Base-by-base conservation (phyloP, 1,140 invertebrate species). In the Monochamus saltuarius region DNA sequence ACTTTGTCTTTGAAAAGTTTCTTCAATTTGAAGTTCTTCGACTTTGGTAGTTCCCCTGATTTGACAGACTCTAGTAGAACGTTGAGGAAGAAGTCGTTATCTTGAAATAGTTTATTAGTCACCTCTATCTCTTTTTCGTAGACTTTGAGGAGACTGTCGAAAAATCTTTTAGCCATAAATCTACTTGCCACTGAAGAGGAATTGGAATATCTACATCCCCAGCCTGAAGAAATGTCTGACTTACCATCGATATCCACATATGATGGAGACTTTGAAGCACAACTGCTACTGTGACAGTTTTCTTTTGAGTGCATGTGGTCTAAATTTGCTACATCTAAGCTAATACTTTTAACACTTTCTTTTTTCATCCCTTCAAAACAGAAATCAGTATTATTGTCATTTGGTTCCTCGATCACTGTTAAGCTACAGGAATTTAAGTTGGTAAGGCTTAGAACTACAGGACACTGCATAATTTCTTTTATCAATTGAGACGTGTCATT, bases 91-190 rank as follows among this genome's bases (percentile, higher is more conserved):
- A 71, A 71, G 4, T 49, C 56, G 1, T 68, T 58, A 57, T 72
- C 70, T 4, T 59, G 29, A 13, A 66, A 65, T 8, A 73, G 43
- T 39, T 64, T 53, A 17, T 52, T 59, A 4, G 63, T 62, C 7
- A 72, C 54, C 8, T 47, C 53, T 10, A 64, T 54, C 40, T 70
- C 67, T 55, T 66, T 67, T 51, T 73, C 70, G 43, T 68, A 72
- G 13, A 63, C 47, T 35, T 54, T 43, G 40, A 70, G 42, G 13
- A 72, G 42, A 16, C 61, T 65, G 11, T 72, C 64, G 52, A 72
- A 72, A 29, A 72, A 57, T 49, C 64, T 65, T 16, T 61, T 64
- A 34, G 65, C 62, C 10, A 54, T 62, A 37, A 67, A 19, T 1
- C 37, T 60, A 34, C 42, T 40, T 45, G 40, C 36, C 34, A 37